Evolutionary conservation across 2,888 invertebrate species (phyloP).

Genomic region (Drosophila leonis): DNA sequence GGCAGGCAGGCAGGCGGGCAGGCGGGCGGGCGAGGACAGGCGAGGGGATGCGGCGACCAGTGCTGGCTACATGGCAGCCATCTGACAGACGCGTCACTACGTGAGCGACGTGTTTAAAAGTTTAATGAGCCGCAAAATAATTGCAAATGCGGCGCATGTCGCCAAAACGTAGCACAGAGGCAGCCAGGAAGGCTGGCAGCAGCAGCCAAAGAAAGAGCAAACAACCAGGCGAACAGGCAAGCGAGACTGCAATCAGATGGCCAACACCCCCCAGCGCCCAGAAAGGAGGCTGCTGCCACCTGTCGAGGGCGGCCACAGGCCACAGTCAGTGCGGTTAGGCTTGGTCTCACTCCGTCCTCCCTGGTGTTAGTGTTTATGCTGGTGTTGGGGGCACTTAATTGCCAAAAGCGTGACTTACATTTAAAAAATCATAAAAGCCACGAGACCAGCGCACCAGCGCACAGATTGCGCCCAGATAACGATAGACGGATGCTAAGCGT

Average conservation of each 20-base stretch:
- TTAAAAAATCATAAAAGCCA: slow-evolving; percentile 79
- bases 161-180: slow-evolving; percentile 68
- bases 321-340: slow-evolving; percentile 38
- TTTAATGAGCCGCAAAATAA: slow-evolving; percentile 83
- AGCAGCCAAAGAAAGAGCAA: slow-evolving; percentile 51
- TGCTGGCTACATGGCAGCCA: slow-evolving; percentile 72
- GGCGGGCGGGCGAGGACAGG: slow-evolving; percentile 43
- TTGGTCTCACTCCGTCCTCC: slow-evolving; percentile 10
- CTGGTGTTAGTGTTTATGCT: slow-evolving; percentile 28
- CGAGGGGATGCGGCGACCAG: slow-evolving; percentile 28
- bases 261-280: slow-evolving; percentile 54
- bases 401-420: slow-evolving; percentile 82
- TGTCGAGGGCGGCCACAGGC: slow-evolving; percentile 70
- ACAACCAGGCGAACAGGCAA: slow-evolving; percentile 30
- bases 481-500: slow-evolving; percentile 62
- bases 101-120: slow-evolving; percentile 84
- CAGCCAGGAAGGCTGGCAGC: slow-evolving; percentile 38
- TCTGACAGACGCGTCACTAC: slow-evolving; percentile 80
- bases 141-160: slow-evolving; percentile 80
- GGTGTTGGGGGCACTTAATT: slow-evolving; percentile 76
- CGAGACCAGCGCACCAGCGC: slow-evolving; percentile 60
- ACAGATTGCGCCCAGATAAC: slow-evolving; percentile 52
- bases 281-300: slow-evolving; percentile 60
- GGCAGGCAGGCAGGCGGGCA: slow-evolving; percentile 32
- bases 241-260: slow-evolving; percentile 28